Base-by-base conservation (phyloP, 2,888 invertebrate genomes). In the Boloria selene region DNA sequence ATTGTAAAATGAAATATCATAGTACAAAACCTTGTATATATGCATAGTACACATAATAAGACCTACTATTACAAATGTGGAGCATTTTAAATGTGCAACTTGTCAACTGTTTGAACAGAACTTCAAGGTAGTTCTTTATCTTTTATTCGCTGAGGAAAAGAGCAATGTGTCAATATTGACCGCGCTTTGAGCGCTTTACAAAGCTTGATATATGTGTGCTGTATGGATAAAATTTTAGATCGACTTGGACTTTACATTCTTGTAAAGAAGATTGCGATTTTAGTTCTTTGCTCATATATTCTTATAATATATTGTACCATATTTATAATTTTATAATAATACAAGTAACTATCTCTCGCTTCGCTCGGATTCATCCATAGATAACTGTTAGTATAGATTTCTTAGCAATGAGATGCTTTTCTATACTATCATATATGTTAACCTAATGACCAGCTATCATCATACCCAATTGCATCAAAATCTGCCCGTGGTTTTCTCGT, bases 141-240 rank as follows among this genome's bases (percentile, higher is more conserved):
- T 62, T 67, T 67, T 67, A 51, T 66, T 65, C 72, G 67, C 70
- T 26, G 69, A 66, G 59, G 68, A 59, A 65, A 67, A 69, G 61
- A 64, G 69, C 68, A 72, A 74, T 74, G 66, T 65, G 77, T 76
- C 76, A 79, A 79, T 79, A 79, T 79, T 79, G 77, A 75, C 78
- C 70, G 70, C 74, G 68, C 72, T 75, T 76, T 74, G 73, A 72
- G 60, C 56, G 65, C 65, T 62, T 60, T 59, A 63, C 44, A 58
- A 42, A 22, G 52, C 53, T 51, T 18, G 38, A 50, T 16, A 45
- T 31, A 50, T 64, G 50, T 56, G 56, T 62, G 62, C 45, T 45
- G 45, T 16, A 50, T 50, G 18, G 59, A 59, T 59, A 50, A 38
- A 59, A 18, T 31, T 59, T 50, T 50, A 47, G 17, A 59, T 59